Conservation (phyloP, 2,888 invertebrate genomes). For the Amorpha juglandis region DNA sequence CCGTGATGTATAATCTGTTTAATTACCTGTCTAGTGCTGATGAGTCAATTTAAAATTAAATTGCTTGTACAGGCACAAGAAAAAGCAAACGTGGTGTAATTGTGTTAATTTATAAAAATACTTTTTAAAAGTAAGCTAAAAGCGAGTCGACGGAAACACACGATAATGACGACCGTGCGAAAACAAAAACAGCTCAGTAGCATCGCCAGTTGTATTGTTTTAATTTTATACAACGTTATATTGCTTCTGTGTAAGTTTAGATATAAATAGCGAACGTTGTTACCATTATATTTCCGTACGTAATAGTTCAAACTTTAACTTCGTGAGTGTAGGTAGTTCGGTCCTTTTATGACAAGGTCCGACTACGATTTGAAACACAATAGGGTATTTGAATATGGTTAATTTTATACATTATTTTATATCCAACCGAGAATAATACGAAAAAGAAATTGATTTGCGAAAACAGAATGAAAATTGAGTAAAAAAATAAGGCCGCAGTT, state of each 20-base stretch:
- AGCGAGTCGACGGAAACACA: background rate
- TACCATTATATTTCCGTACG: background rate
- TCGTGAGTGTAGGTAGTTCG: too few relatives aligned
- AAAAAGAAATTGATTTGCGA: too few relatives aligned
- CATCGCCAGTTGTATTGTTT: constrained; percentile 22
- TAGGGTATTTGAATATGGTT: too few relatives aligned
- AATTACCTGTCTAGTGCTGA: background rate
- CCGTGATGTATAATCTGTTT: background rate
- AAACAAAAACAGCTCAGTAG: constrained; percentile 3
- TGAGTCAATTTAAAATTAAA: background rate
- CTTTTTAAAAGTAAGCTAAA: background rate
- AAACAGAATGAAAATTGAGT: too few relatives aligned
- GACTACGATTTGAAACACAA: too few relatives aligned
- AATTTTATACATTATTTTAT: too few relatives aligned
- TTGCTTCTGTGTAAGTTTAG: background rate
- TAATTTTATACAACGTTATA: background rate
- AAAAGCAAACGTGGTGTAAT: background rate
- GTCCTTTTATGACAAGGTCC: too few relatives aligned
- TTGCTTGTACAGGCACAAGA: background rate
- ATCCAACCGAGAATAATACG: too few relatives aligned
- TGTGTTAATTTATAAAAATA: background rate
- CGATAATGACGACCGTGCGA: constrained; percentile 11
- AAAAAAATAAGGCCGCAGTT: too few relatives aligned
- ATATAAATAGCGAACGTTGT: background rate
- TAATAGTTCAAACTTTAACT: too few relatives aligned